Base-by-base conservation (phyloP, 2,113 vertebrate species). In the Phrynocephalus versicolor region DNA sequence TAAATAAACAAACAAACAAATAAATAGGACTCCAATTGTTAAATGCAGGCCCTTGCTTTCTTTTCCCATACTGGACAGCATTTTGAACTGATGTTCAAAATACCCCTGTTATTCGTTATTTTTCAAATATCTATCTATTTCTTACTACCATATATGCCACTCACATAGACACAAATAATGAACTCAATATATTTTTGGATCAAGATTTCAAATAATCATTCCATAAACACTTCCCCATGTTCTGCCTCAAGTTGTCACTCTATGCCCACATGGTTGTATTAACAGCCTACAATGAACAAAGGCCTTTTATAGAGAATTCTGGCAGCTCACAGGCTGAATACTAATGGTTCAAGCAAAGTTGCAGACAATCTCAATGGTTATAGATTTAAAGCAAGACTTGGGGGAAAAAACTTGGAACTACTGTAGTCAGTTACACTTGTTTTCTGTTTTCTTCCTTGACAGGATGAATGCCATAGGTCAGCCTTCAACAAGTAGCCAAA, bases 161-260 rank as follows among this genome's bases (percentile, higher is more conserved):
- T 51, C 25, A 81, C 18, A 67, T 15, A 39, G 16, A 67, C 27
- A 67, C 5, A 41, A 72, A 78, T 81, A 85, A 58, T 58, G 73
- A 75, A 33, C 80, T 83, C 30, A 14, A 80, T 88, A 14, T 39
- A 79, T 37, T 65, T 75, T 18, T 39, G 64, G 10, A 81, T 62
- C 64, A 37, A 8, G n/a, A 60, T 81, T 86, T 89, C 79, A 82
- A 77, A 89, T 87, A 87, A 89, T 73, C 2, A 0, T 74, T 71
- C 35, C 79, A 60, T 81, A 94, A 92, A 89, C 82, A 91, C 70
- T 90, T 85, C 89, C 89, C 89, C 62, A 85, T 87, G 90, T 88
- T 80, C 85, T 58, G 3, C 5, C 14, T 86, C 81, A 85, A 73
- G 21, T 73, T 89, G 80, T 83, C 84, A 92, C 64, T 87, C 81